Conservation (phyloP, 2,888 invertebrate genomes). For the Thera britannica region DNA sequence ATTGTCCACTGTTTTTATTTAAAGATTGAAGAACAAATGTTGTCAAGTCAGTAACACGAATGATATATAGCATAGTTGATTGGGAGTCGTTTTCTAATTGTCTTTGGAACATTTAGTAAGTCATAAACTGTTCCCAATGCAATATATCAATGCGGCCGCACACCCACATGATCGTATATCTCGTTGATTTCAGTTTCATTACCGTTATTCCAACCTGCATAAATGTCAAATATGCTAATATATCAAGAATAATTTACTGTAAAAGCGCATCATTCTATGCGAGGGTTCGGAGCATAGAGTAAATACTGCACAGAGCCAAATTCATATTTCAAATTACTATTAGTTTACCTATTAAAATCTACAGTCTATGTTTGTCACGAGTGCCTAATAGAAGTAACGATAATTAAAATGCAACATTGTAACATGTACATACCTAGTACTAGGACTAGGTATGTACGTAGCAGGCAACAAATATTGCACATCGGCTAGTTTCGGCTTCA, state of each 20-base stretch:
- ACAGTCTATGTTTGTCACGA: too few species aligned
- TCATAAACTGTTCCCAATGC: slow-evolving; percentile 10
- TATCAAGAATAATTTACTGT: slow-evolving; percentile 33
- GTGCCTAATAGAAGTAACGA: too few species aligned
- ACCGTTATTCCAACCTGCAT: slow-evolving; percentile 31
- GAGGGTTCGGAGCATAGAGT: slow-evolving; percentile 1
- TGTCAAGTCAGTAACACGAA: background rate
- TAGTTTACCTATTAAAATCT: background rate
- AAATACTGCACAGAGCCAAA: background rate
- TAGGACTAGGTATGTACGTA: too few species aligned
- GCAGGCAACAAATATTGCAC: too few species aligned
- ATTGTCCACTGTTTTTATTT: too few species aligned
- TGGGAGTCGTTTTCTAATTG: slow-evolving; percentile 2
- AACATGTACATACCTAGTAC: too few species aligned
- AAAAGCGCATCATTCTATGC: slow-evolving; percentile 19
- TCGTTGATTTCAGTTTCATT: slow-evolving; percentile 27
- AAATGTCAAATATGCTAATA: slow-evolving; percentile 34
- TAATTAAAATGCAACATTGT: too few species aligned
- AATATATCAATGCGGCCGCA: slow-evolving; percentile 14
- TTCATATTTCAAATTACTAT: background rate
- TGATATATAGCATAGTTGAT: background rate
- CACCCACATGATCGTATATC: slow-evolving; percentile 35
- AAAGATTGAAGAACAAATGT: too few species aligned
- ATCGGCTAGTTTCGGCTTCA: too few species aligned
- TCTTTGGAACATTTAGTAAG: slow-evolving; percentile 7